These are phyloP conservation scores for Imbricaverruca yamaguchii DNA, from an alignment of 2,888 invertebrate genomes.

Conservation along the genomic window DNA sequence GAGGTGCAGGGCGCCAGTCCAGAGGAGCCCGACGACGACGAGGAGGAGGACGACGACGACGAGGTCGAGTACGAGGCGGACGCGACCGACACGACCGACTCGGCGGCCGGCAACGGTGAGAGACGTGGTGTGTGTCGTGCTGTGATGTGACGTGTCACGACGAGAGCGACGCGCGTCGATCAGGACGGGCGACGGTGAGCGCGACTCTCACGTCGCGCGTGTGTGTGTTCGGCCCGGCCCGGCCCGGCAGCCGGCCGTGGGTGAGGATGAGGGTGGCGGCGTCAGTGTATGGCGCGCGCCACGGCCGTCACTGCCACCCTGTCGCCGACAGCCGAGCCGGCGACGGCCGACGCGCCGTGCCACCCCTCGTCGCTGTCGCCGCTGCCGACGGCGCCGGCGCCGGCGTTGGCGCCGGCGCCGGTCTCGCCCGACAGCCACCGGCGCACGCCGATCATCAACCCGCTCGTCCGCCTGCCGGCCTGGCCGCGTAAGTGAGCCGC, in stretches of 20 bases:
- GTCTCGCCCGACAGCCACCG: slow-evolving; percentile 11
- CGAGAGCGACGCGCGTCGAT: too few species aligned
- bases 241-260: neutral
- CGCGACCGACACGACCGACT: too few species aligned
- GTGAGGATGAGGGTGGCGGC: neutral
- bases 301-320: neutral
- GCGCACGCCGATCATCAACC: slow-evolving; percentile 75
- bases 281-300: too few species aligned
- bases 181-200: too few species aligned
- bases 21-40: too few species aligned
- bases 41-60: too few species aligned
- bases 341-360: neutral
- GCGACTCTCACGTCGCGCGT: too few species aligned
- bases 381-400: neutral
- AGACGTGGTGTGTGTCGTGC: too few species aligned
- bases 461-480: slow-evolving; percentile 72
- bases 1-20: too few species aligned
- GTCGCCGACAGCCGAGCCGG: neutral
- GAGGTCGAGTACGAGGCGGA: too few species aligned
- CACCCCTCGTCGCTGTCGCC: neutral
- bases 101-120: neutral
- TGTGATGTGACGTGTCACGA: too few species aligned
- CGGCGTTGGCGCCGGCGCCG: neutral
- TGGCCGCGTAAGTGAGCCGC: slow-evolving; percentile 63
- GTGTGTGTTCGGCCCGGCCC: too few species aligned